Evolutionary conservation across 2,113 vertebrate species (phyloP).

Genomic region (Hoplias malabaricus): DNA sequence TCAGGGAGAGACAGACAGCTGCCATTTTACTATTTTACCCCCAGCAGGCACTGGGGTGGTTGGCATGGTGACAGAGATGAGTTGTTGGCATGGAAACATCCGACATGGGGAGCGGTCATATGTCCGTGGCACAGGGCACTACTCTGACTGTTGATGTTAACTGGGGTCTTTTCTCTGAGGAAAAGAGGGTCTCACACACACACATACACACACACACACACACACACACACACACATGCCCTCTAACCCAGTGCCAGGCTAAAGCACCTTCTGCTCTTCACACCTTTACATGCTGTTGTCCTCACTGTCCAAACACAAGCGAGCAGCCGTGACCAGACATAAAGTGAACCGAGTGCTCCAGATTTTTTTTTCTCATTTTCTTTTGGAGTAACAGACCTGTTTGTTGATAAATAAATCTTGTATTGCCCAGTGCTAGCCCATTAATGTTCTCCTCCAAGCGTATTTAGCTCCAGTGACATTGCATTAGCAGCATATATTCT

Average conservation of each 20-base stretch:
- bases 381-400: too few relatives aligned
- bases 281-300: neutral
- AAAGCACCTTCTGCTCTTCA: neutral
- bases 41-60: conserved; percentile 2
- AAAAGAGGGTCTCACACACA: neutral
- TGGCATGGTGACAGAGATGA: neutral
- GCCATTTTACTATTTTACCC: conserved; percentile 6
- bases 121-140: conserved; percentile 18
- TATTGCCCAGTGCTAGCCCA: too few relatives aligned
- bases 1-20: neutral
- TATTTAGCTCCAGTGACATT: too few relatives aligned
- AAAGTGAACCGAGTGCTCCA: too few relatives aligned
- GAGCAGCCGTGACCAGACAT: neutral
- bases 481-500: too few relatives aligned
- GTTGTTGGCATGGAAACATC: conserved; percentile 14
- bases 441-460: too few relatives aligned
- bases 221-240: neutral
- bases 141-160: neutral
- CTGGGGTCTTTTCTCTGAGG: conserved; percentile 15
- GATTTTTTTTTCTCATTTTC: too few relatives aligned
- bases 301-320: neutral
- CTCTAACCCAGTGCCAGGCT: neutral
- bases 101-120: conserved; percentile 24
- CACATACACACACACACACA: conserved; percentile 7
- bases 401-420: too few relatives aligned